Conservation (phyloP, 2,797 vertebrate species). For the Chloroceryle inda region DNA sequence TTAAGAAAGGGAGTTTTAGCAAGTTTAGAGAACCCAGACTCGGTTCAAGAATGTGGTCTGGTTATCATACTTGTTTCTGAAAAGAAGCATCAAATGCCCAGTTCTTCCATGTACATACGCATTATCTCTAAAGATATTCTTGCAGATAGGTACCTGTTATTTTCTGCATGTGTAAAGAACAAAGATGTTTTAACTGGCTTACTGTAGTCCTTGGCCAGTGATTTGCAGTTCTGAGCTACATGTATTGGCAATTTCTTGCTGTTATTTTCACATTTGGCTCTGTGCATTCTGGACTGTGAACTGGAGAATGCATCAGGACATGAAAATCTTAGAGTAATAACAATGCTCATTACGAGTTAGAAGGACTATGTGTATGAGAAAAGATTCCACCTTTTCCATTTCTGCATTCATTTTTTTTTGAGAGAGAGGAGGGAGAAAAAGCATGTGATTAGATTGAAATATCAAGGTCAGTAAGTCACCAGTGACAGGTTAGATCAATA, state of each 20-base stretch:
- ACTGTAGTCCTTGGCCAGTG: background rate
- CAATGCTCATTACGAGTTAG: background rate
- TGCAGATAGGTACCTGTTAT: background rate
- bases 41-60: background rate
- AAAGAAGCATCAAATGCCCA: background rate
- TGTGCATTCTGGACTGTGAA: background rate
- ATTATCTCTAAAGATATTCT: background rate
- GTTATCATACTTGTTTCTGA: background rate
- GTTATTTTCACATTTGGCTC: background rate
- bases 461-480: background rate
- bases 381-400: background rate
- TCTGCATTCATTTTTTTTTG: background rate
- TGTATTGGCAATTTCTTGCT: background rate
- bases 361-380: background rate
- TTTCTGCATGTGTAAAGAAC: background rate
- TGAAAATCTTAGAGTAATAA: background rate
- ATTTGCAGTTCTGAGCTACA: background rate
- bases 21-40: background rate
- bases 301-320: background rate
- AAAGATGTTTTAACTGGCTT: background rate
- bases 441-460: background rate
- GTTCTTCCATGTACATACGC: background rate
- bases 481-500: slow-evolving; percentile 26
- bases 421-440: background rate
- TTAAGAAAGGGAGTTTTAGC: background rate